Percentiles rank a stretch among this genome's conserved stretches.
phyloP scores from a whole-genome alignment of 2,888 invertebrate genomes.

The Tetropium fuscum region DNA sequence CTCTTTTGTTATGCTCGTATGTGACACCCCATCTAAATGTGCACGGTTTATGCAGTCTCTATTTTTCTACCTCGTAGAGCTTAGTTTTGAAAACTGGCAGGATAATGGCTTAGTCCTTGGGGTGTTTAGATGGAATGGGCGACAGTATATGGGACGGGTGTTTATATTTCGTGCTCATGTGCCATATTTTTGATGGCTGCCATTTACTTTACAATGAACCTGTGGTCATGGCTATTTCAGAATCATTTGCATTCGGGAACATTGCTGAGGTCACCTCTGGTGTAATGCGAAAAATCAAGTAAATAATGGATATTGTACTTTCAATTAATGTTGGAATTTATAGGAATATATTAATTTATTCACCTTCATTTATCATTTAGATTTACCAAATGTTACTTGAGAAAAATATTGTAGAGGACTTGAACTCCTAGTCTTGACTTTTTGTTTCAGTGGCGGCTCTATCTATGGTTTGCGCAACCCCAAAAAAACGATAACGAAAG shows the following conservation, averaged over 20 bases:
- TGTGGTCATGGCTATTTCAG: constrained; percentile 30
- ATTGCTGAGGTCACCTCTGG: neutral
- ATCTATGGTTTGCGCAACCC: no score
- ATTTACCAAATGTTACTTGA: no score
- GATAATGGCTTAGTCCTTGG: constrained; percentile 38
- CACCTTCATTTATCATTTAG: no score
- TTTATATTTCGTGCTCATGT: constrained; percentile 38
- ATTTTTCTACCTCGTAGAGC: constrained; percentile 39
- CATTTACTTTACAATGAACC: constrained; percentile 41
- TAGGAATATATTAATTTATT: no score
- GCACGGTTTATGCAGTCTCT: constrained; percentile 23
- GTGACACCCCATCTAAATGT: constrained; percentile 19
- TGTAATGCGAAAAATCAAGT: constrained; percentile 1
- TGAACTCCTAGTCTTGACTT: no score
- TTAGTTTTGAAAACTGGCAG: constrained; percentile 36
- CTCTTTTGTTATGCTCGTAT: constrained; percentile 43
- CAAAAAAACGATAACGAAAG: no score
- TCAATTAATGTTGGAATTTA: no score
- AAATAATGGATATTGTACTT: no score
- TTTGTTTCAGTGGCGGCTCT: no score
- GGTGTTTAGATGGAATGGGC: constrained; percentile 37
- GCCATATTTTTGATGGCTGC: constrained; percentile 43
- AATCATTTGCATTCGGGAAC: constrained; percentile 2
- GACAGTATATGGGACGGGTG: constrained; percentile 24
- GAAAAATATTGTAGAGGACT: no score